Base-by-base conservation (phyloP, 37 sponge, comb jelly and placozoan genomes). In the Ianthella basta region DNA sequence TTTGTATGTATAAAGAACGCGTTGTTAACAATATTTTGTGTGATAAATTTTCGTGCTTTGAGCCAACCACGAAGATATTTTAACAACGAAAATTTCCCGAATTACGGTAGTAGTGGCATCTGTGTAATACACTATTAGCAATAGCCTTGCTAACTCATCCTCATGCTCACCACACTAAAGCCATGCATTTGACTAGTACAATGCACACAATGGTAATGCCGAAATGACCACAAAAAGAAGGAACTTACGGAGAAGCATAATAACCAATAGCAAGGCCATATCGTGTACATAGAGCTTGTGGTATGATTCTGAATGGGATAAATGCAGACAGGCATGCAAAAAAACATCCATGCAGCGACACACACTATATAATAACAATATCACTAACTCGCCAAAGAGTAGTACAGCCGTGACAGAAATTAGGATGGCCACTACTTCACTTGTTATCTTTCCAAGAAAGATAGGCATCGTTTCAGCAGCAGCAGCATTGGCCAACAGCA, bases 241-340 rank as follows among this genome's bases (percentile, higher is more conserved):
- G 16, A 24, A 87, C 91, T 91, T 68, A 91, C 83, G 95, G 95
- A 44, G 95, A 87, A 39, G 83, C 87, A 83, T 95, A 95, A 68
- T 95, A 95, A 50, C 95, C 95, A 84, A 95, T 95, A 36, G 95
- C 92, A 59, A 95, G 82, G 0, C 95, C 93, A 87, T 82, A 95
- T 27, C 95, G 63, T 21, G 95, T 92, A 59, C 95, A 95, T 40
- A 95, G 33, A 5, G 95, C 95, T 80, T 95, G 95, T 29, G 95
- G 95, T 36, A 95, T 74, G 18, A 95, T 87, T 82, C 94, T 94
- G 59, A 16, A 35, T 20, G 55, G 33, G 23, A 12, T 12, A 14
- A 65, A 73, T 73, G 8, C 10, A 73, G 23, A 73, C 2, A 73
- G 10, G 4, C 2, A 73, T 8, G 10, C 10, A 24, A 44, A 10